Percentiles rank a stretch among this genome's conserved stretches.
Conservation (phyloP, 2,797 vertebrate species). For the Gymnothorax reevesii region DNA sequence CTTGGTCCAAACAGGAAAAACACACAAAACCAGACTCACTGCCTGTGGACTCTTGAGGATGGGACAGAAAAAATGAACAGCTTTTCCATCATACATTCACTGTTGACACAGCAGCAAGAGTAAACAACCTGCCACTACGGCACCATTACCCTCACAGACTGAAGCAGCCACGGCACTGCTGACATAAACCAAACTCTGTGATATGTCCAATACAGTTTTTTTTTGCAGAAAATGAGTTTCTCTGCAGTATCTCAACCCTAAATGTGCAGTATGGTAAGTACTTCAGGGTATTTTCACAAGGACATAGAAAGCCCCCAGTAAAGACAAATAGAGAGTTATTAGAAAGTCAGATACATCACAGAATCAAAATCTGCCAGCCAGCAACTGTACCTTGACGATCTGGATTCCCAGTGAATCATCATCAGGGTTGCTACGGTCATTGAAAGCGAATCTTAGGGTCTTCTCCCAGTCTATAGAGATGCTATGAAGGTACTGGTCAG, state of each 20-base stretch:
- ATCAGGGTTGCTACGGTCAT: constrained; percentile 97
- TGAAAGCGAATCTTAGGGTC: constrained; percentile 97
- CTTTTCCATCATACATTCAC: constrained; percentile 52
- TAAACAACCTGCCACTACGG: constrained; percentile 57
- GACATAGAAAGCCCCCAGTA: not conserved
- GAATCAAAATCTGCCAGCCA: not conserved
- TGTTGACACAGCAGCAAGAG: constrained; percentile 46
- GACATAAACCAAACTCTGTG: not conserved
- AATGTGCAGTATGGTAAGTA: not conserved
- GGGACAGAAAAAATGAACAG: constrained; percentile 26
- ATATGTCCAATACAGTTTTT: not conserved
- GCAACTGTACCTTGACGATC: constrained; percentile 88
- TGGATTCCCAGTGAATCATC: constrained; percentile 98
- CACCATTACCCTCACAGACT: not conserved
- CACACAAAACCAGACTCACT: constrained; percentile 49
- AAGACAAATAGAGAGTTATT: not conserved
- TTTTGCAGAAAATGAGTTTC: not conserved
- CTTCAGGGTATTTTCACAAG: not conserved
- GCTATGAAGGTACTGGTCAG: constrained; percentile 93
- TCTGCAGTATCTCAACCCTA: not conserved
- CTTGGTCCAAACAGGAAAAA: constrained; percentile 39
- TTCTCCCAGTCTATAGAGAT: constrained; percentile 99
- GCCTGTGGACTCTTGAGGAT: constrained; percentile 6
- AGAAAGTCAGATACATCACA: not conserved
- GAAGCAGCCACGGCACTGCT: not conserved